Percentiles rank a stretch among this genome's conserved stretches.
These are phyloP conservation scores for Gonioctena quinquepunctata DNA, from an alignment of 1,140 invertebrate genomes.

Conservation along the genomic window DNA sequence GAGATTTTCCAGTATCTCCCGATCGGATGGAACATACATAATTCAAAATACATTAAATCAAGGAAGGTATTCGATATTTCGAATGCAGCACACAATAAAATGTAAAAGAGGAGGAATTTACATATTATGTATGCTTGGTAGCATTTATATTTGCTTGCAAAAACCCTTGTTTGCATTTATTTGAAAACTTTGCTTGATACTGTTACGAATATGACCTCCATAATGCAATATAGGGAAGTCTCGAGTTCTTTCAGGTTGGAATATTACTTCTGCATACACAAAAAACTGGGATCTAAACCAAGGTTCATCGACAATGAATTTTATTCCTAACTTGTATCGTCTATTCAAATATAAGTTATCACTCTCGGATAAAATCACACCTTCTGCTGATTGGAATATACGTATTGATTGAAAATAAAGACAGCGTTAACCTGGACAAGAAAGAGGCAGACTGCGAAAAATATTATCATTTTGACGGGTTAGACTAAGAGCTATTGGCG, in stretches of 20 bases:
- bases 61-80: neutral
- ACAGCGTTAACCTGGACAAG: no score
- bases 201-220: neutral
- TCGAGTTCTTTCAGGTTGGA: neutral
- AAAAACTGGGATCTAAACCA: no score
- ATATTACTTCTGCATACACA: no score
- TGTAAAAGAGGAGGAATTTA: neutral
- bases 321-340: no score
- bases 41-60: neutral
- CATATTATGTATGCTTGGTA: neutral
- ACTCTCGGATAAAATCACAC: no score
- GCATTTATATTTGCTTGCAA: neutral
- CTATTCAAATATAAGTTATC: no score
- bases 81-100: neutral
- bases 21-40: neutral
- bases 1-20: neutral
- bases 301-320: no score
- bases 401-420: no score
- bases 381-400: no score
- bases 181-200: neutral
- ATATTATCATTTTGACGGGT: no score
- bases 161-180: neutral
- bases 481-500: no score
- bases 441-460: no score
- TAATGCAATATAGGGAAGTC: neutral